Evolutionary conservation across 2,113 vertebrate species (phyloP).

Genomic region (Cranoglanis bouderius): DNA sequence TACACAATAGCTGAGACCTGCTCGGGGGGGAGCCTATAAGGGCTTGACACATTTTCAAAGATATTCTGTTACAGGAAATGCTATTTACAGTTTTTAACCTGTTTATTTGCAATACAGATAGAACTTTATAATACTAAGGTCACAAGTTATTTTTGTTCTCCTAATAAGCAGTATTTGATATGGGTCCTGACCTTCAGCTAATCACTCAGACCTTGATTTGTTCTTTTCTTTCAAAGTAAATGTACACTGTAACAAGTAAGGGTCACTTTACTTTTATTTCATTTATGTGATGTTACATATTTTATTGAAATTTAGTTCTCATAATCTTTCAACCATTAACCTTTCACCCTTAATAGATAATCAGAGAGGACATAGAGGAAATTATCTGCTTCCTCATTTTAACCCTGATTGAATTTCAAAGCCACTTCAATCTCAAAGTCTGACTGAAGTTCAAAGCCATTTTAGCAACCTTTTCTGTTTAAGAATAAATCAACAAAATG

Average conservation of each 20-base stretch:
- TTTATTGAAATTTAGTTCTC: conserved; percentile 1
- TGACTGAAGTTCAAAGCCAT: background rate
- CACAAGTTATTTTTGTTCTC: background rate
- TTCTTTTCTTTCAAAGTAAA: conserved; percentile 25
- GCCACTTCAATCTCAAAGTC: background rate
- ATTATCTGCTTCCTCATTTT: background rate
- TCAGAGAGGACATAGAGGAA: background rate
- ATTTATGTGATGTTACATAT: conserved; percentile 14
- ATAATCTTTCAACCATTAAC: conserved; percentile 27
- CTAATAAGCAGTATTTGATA: background rate
- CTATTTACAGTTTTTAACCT: background rate
- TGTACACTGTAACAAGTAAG: background rate
- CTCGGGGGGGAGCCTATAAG: no score
- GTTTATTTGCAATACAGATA: background rate
- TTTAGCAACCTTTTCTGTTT: background rate
- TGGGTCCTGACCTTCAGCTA: background rate
- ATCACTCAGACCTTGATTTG: background rate
- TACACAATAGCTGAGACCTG: no score
- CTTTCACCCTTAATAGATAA: background rate
- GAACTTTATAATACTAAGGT: background rate
- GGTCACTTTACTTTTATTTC: conserved; percentile 15
- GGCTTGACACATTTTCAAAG: background rate
- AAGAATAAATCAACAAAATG: background rate
- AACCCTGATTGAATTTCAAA: conserved; percentile 17
- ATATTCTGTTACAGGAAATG: background rate